Evolutionary conservation across 2,797 vertebrate species (phyloP), one percentile per base, ranked within the genome.

Genomic region (Gymnopithys bicolor): DNA sequence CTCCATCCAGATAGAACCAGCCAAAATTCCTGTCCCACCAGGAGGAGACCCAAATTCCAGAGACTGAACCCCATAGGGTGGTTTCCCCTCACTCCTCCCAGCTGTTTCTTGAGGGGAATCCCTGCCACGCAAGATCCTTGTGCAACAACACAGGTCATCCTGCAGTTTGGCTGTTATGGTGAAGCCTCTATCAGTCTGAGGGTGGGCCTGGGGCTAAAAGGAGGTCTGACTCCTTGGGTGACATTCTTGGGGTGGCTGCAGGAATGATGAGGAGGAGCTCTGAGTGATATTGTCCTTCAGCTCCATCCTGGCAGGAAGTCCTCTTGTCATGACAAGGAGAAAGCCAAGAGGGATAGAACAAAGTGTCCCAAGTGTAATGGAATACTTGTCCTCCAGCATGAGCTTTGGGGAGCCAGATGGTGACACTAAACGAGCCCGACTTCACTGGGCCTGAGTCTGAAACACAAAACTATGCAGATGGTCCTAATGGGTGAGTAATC

Each of bases 221-320:
- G 95, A 94, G 87, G 37, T 10, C 80, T 64, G 85, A 15, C 28
- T 78, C 39, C 79, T 11, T 13, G 1, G 48, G 69, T 83, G 90
- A 70, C 94, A 66, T 94, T 92, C 75, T 83, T 94, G 58, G 68
- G 24, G 64, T 85, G 76, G 73, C 85, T 92, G 86, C 35, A 79
- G 80, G 55, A 79, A 90, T 66, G 93, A 70, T 17, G 49, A 81
- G 43, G 59, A 87, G 64, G 90, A 91, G 56, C 73, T 67, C 62
- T 49, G 82, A 24, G 48, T 80, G 87, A 88, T 0, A 4, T 11
- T 33, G 32, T 46, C 79, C 56, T 51, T 78, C 64, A 78, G 35
- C 68, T 78, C 77, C 59, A 84, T 94, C 73, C 92, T 96, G 91
- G 33, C 91, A 92, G 91, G 94, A 95, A 94, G 51, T 90, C 18